A percentile compares a stretch with the other conserved stretches of the same genome.
These are phyloP conservation scores for Zaprionus vittiger DNA, from an alignment of 1,140 invertebrate genomes.

Conservation along the genomic window DNA sequence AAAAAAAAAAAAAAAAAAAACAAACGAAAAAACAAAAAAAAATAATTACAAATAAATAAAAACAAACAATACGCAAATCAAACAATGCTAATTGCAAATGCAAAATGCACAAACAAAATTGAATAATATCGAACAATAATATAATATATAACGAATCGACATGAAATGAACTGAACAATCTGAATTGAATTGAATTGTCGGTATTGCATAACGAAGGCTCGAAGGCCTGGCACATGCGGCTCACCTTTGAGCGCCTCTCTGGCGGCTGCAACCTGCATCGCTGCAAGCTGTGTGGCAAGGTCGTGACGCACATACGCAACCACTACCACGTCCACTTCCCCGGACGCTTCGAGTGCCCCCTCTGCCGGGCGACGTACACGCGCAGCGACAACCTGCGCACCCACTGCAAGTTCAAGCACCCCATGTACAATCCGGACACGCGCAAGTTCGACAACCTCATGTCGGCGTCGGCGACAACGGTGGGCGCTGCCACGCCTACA, in stretches of 20 bases:
- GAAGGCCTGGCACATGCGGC: conserved; percentile 95
- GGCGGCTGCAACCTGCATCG: conserved; percentile 94
- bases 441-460: conserved; percentile 91
- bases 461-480: conserved; percentile 85
- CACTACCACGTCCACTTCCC: conserved; percentile 96
- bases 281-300: conserved; percentile 95
- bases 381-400: conserved; percentile 94
- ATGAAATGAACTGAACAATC: conserved; percentile 3
- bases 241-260: conserved; percentile 94
- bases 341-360: conserved; percentile 93
- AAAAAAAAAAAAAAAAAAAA: conserved; percentile 29
- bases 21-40: conserved; percentile 38
- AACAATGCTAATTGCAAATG: conserved; percentile 22
- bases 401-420: conserved; percentile 95
- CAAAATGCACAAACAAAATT: conserved; percentile 1
- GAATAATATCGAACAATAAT: conserved; percentile 36
- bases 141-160: conserved; percentile 15
- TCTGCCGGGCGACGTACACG: conserved; percentile 94
- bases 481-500: conserved; percentile 85
- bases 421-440: conserved; percentile 91
- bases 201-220: conserved; percentile 87
- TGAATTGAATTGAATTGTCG: neutral
- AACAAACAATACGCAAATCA: conserved; percentile 26
- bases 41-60: conserved; percentile 38
- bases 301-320: conserved; percentile 95